These are phyloP conservation scores for Cordylochernes scorpioides DNA, from an alignment of 2,888 invertebrate genomes.

Conservation along the genomic window DNA sequence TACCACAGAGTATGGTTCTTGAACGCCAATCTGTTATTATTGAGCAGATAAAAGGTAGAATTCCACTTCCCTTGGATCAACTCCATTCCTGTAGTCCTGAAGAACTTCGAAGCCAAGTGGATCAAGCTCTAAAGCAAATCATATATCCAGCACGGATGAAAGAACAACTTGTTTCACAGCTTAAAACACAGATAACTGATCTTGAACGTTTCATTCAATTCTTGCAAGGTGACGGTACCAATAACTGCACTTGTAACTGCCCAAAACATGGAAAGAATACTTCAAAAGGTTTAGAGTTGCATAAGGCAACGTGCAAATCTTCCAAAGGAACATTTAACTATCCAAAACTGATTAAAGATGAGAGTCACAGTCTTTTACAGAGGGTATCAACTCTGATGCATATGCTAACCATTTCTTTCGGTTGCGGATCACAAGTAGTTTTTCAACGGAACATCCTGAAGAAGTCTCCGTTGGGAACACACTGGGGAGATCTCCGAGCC, in stretches of 20 bases:
- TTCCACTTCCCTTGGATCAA: slow-evolving; percentile 61
- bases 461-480: slow-evolving; percentile 54
- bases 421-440: slow-evolving; percentile 35
- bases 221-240: slow-evolving; percentile 56
- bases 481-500: slow-evolving; percentile 68
- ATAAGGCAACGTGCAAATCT: too few species aligned
- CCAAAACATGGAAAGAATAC: slow-evolving; percentile 20
- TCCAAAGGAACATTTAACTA: too few species aligned
- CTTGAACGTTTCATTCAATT: slow-evolving; percentile 86
- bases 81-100: slow-evolving; percentile 44
- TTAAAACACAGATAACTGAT: slow-evolving; percentile 88
- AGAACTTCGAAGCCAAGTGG: slow-evolving; percentile 61
- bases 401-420: slow-evolving; percentile 67
- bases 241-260: slow-evolving; percentile 23
- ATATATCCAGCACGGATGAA: slow-evolving; percentile 62
- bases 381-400: slow-evolving; percentile 67
- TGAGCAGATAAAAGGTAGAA: slow-evolving; percentile 52
- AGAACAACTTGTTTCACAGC: slow-evolving; percentile 73
- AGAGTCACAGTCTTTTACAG: too few species aligned
- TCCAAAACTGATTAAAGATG: too few species aligned
- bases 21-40: slow-evolving; percentile 71
- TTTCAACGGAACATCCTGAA: slow-evolving; percentile 54
- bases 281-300: too few species aligned
- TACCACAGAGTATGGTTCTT: slow-evolving; percentile 46
- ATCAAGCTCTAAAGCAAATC: slow-evolving; percentile 56